Evolutionary conservation across 2,888 invertebrate genomes (phyloP), one percentile per base, ranked within the genome.

Genomic region (Conistra vaccinii): DNA sequence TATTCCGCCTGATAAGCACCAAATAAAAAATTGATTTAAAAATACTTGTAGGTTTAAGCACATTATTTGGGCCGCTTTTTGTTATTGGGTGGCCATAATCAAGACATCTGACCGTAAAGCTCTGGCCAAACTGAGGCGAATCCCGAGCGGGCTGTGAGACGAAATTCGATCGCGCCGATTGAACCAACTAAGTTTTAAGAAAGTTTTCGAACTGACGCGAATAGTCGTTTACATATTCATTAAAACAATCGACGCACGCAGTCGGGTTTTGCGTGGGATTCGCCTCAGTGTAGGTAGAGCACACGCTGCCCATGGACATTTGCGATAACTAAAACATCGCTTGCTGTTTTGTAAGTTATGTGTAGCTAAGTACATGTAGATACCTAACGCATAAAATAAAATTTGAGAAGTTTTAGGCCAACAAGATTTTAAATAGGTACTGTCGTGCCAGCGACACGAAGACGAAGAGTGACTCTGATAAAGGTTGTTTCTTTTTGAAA

Each of bases 1-100:
- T 97, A 97, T 92, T 98, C 98, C 0, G 98, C 97, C 97, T 97
- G 89, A 81, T 73, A 58, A 81, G 71, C 65, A 79, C 70, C 80
- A 86, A 86, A 87, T 67, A 81, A 32, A 32, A 92, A 83, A 57
- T 39, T 65, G 10, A 77, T 77, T 63, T 68, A 53, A 76, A 62
- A 55, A 72, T 70, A 17, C 20, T 60, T 20, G 42, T 42, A 39
- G 39, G 20, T 39, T 29, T 42, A 58, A 9, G 23, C 23, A 55
- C n/a, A n/a, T 23, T 48, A 48, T 23, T 9, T 48, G 45, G 45
- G 26, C n/a, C 35, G 3, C 14, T 57, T 39, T 39, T 57, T 68
- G 6, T 60, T n/a, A 35, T 23, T 69, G 39, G 14, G n/a, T 57
- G 20, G 10, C 10, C 39, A 39, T n/a, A 14, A 2, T 1, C 9